Conservation (phyloP, 2,113 vertebrate species). For the Gallinago media region DNA sequence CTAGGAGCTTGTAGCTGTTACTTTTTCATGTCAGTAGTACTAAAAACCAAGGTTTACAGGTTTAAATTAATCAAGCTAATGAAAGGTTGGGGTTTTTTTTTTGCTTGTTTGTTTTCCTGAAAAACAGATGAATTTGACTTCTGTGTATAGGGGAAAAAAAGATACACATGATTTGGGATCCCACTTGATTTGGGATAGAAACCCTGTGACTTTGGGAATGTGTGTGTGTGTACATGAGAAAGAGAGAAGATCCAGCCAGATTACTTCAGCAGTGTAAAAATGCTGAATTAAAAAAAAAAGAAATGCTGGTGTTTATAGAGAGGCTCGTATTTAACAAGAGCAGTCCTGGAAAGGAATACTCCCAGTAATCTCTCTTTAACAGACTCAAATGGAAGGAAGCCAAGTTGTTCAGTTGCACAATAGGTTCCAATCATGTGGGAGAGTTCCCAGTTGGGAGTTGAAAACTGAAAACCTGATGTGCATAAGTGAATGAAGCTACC, state of each 20-base stretch:
- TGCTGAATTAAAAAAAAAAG: neutral
- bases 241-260: neutral
- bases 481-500: conserved; percentile 11
- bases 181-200: neutral
- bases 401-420: conserved; percentile 46
- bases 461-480: conserved; percentile 46
- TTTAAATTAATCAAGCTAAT: conserved; percentile 41
- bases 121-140: neutral
- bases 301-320: neutral
- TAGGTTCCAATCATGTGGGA: conserved; percentile 58
- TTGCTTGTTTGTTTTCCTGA: neutral
- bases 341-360: conserved; percentile 19
- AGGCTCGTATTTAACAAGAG: neutral
- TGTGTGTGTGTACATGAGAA: neutral
- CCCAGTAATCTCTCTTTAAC: conserved; percentile 31
- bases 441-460: conserved; percentile 70
- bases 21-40: conserved; percentile 17
- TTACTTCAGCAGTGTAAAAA: neutral
- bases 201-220: neutral
- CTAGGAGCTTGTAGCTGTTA: conserved; percentile 14
- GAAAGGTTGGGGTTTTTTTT: neutral
- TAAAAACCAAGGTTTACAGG: neutral
- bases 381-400: conserved; percentile 50
- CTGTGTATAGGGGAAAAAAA: neutral
- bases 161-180: neutral